Evolutionary conservation across 2,797 vertebrate genomes (phyloP).

Genomic region (Periophthalmus magnuspinnatus): DNA sequence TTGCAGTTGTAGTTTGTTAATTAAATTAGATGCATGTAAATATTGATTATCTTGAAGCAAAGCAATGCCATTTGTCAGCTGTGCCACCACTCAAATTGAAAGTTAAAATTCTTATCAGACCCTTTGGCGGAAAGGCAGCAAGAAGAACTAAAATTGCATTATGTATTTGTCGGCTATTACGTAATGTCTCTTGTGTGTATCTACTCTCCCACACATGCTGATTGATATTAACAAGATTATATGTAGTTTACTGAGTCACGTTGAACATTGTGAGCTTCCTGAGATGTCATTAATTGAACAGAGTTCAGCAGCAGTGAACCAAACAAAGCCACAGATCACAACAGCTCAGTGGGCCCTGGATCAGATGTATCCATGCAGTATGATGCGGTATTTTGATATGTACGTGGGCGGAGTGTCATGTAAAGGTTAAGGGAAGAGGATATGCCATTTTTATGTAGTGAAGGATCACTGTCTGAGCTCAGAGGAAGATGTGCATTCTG

Average conservation of each 20-base stretch:
- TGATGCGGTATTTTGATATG: neutral
- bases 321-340: constrained; percentile 5
- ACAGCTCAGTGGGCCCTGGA: neutral
- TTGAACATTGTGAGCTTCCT: neutral
- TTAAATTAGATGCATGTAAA: neutral
- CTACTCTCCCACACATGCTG: neutral
- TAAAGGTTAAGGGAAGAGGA: neutral
- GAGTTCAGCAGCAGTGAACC: neutral
- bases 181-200: constrained; percentile 15
- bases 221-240: neutral
- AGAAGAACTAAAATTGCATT: neutral
- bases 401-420: neutral
- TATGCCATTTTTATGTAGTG: neutral
- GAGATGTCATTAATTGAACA: no score
- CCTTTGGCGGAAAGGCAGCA: neutral
- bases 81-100: neutral
- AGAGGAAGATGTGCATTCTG: constrained; percentile 30
- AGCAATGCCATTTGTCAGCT: neutral
- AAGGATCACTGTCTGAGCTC: neutral
- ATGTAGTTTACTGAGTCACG: neutral
- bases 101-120: neutral
- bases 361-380: neutral
- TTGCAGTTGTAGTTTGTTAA: no score
- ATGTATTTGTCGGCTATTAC: neutral
- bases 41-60: no score